These are phyloP conservation scores for Chaetorhynchus papuensis DNA, from an alignment of 2,113 vertebrate genomes.

Conservation along the genomic window DNA sequence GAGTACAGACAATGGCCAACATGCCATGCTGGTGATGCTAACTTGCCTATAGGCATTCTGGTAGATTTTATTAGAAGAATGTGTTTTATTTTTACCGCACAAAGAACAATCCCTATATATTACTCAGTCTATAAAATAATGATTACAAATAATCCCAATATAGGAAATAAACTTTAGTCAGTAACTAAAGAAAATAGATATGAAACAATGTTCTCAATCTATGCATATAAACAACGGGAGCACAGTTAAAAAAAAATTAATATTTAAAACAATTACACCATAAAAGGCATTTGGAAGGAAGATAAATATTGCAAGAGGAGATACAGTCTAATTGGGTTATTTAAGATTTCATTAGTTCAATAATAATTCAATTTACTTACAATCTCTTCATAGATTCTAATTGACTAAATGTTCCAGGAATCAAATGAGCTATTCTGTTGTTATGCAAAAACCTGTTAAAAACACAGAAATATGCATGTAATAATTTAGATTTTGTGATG, in stretches of 20 bases:
- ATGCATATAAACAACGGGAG: background rate
- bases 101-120: background rate
- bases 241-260: background rate
- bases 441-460: conserved; percentile 93
- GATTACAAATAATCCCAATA: background rate
- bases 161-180: background rate
- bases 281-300: background rate
- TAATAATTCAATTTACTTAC: conserved; percentile 78
- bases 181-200: background rate
- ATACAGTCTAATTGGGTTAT: background rate
- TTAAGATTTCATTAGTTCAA: background rate
- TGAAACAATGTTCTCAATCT: background rate
- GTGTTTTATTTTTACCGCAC: background rate
- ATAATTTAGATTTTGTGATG: background rate
- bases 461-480: background rate
- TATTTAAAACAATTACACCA: background rate
- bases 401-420: conserved; percentile 90
- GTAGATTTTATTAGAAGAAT: background rate
- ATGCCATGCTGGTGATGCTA: background rate
- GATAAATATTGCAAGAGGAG: background rate
- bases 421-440: conserved; percentile 92
- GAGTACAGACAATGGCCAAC: background rate
- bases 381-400: conserved; percentile 94
- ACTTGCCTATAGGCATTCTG: background rate
- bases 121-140: background rate